Base-by-base conservation (phyloP, 2,797 vertebrate species). In the Hozukius guyotensis region DNA sequence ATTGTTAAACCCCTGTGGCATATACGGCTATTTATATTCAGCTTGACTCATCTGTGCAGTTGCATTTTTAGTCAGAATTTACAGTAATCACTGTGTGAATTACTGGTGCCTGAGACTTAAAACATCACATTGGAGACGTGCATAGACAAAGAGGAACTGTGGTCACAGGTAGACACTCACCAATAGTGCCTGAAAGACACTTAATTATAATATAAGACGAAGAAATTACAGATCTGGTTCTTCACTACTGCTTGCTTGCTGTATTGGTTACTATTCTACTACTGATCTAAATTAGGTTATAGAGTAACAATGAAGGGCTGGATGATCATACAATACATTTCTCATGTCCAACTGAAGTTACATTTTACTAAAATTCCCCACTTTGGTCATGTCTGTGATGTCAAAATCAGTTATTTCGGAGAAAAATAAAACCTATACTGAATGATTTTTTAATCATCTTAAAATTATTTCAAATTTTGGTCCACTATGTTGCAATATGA, bases 361-460 rank as follows among this genome's bases (percentile, higher is more conserved):
- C 38, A 14, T 42, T 42, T 42, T 42, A 42, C 0, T 42, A 2
- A 42, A 42, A 42, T 42, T 14, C 0, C 22, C 18, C 46, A 20
- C 13, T 55, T n/a, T 20, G 59, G 7, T 55, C 2, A 34, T 20
- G 27, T 34, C 59, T 5, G 3, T 14, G 13, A 57, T 22, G n/a
- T 27, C 12, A 56, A 22, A 11, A 32, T 36, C 46, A 0, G 46
- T 49, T 49, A 49, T 49, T 16, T 49, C 6, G 18, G 7, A 18
- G 16, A 49, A 49, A 49, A 22, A 24, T 22, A n/a, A 52, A 52
- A n/a, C 42, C 3, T 14, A 3, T 31, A 8, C 6, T 27, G 16
- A 7, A 12, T 27, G 13, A 24, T 25, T 24, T 7, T 8, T 49
- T 20, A 42, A 36, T 13, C 0, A 38, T 38, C 36, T 38, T 38